Conservation (phyloP, 2,888 invertebrate genomes). For the Antitype chi region DNA sequence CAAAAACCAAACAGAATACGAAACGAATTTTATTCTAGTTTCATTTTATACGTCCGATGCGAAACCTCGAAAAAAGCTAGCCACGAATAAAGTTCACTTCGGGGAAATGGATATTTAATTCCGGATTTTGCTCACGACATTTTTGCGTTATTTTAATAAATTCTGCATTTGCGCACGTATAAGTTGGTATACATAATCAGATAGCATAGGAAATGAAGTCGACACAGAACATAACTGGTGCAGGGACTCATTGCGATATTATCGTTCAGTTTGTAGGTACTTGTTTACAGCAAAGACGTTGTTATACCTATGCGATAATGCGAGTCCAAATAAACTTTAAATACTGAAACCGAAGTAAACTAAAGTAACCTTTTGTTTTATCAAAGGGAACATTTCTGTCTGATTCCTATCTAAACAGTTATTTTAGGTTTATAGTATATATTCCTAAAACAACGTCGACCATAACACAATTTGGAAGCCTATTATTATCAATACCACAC, state of each 20-base stretch:
- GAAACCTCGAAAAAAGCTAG: constrained; percentile 36
- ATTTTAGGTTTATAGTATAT: too few relatives aligned
- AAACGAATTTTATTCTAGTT: constrained; percentile 22
- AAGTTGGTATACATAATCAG: constrained; percentile 23
- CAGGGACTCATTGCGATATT: constrained; percentile 17
- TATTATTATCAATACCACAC: constrained; percentile 6
- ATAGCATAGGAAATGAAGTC: constrained; percentile 40
- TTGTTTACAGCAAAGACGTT: constrained; percentile 20
- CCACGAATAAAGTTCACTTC: constrained; percentile 34
- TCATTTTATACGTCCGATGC: constrained; percentile 19
- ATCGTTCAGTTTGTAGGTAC: constrained; percentile 4
- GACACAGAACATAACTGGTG: background rate
- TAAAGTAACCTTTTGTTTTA: too few relatives aligned
- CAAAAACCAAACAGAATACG: constrained; percentile 33
- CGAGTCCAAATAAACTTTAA: background rate
- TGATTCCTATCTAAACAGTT: too few relatives aligned
- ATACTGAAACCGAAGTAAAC: background rate
- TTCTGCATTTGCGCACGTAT: constrained; percentile 27
- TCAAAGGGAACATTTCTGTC: background rate
- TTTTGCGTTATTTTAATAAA: constrained; percentile 41
- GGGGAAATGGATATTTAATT: constrained; percentile 38
- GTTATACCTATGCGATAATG: too few relatives aligned
- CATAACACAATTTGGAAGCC: background rate
- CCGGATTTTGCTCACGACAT: constrained; percentile 20
- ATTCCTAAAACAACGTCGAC: background rate